A percentile compares a stretch with the other conserved stretches of the same genome.
Evolutionary conservation across 2,113 vertebrate species (phyloP).

Genomic region (Alligator mississippiensis): DNA sequence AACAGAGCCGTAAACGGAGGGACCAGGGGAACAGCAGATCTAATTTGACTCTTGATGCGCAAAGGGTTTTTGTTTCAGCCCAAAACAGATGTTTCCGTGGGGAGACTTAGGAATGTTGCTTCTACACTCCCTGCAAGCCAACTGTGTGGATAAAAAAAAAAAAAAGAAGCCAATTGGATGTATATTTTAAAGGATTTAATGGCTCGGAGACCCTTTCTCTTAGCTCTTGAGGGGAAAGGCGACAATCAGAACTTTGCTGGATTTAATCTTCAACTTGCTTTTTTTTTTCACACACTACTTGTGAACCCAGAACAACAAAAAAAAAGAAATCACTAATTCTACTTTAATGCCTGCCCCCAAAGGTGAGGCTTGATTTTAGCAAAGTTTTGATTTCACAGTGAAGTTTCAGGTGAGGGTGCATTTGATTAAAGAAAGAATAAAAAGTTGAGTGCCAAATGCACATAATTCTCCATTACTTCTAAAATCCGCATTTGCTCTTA

Average conservation of each 20-base stretch:
- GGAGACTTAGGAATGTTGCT: conserved; percentile 29
- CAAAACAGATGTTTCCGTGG: conserved; percentile 69
- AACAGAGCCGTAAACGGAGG: neutral
- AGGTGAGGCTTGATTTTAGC: neutral
- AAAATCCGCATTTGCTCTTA: conserved; percentile 53
- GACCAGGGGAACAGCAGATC: conserved; percentile 39
- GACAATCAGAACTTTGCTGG: neutral
- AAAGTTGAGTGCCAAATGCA: conserved; percentile 52
- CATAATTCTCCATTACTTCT: conserved; percentile 62
- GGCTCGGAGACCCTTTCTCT: neutral
- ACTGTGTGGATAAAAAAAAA: neutral
- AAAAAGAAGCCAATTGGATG: conserved; percentile 5
- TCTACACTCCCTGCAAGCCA: neutral
- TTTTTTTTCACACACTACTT: neutral
- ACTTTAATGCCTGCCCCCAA: neutral
- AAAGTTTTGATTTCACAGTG: neutral
- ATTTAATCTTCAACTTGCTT: neutral
- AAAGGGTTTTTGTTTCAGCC: conserved; percentile 1
- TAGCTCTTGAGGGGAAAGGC: neutral
- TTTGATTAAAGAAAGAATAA: conserved; percentile 63
- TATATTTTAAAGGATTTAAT: neutral
- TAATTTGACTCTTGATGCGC: conserved; percentile 35
- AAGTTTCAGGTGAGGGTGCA: conserved; percentile 46
- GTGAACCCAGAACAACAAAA: neutral
- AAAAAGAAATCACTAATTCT: neutral